These are phyloP conservation scores for Dicerorhinus sumatrensis DNA, from an alignment of 2,113 vertebrate species.

Conservation along the genomic window DNA sequence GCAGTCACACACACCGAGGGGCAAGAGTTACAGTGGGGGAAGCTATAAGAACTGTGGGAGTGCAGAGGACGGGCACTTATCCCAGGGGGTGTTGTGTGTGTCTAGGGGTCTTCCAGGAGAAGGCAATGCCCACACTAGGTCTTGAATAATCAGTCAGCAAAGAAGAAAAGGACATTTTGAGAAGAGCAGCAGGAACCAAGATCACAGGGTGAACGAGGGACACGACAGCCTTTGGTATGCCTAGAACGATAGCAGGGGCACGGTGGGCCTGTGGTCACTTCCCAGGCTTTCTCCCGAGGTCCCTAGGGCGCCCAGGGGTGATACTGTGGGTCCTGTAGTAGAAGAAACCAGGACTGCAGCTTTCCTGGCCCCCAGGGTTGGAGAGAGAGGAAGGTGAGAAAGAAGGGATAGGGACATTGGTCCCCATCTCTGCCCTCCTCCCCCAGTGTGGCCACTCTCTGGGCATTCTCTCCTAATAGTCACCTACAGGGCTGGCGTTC, in stretches of 20 bases:
- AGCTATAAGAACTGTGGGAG: not conserved
- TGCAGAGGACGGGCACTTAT: not conserved
- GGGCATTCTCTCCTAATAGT: not conserved
- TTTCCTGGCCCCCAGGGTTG: not conserved
- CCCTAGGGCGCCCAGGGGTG: not conserved
- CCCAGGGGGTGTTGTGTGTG: too few relatives aligned
- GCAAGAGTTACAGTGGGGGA: not conserved
- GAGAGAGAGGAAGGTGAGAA: not conserved
- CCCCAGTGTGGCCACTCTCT: not conserved
- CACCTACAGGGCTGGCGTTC: not conserved
- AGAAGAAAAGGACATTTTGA: not conserved
- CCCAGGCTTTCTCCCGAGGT: not conserved
- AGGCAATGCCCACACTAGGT: not conserved
- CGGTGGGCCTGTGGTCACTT: not conserved
- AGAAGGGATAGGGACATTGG: not conserved
- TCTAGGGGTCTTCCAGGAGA: not conserved
- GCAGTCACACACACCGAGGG: not conserved
- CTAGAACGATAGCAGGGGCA: not conserved
- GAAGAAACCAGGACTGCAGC: not conserved
- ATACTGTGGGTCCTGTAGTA: not conserved
- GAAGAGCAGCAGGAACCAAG: not conserved
- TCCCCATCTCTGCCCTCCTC: accelerated
- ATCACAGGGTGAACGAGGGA: not conserved
- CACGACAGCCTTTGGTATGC: too few relatives aligned
- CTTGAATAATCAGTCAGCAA: not conserved